Conservation (phyloP, 2,113 vertebrate genomes). For the Paracanthobrama guichenoti region DNA sequence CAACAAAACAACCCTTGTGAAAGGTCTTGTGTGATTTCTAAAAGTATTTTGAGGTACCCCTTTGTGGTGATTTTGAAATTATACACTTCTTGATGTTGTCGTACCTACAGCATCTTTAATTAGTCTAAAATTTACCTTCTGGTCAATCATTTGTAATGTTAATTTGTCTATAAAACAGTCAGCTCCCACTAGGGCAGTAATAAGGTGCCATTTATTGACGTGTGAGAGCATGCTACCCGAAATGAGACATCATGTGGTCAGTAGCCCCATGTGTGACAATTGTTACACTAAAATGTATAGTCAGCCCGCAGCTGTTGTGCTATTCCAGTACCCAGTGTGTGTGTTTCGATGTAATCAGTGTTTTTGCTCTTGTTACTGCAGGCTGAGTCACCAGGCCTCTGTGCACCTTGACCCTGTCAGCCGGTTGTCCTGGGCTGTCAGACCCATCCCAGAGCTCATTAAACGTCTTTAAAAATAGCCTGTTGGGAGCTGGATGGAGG, state of each 20-base stretch:
- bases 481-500: constrained; percentile 13
- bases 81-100: background rate
- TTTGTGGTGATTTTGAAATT: background rate
- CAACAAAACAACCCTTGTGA: background rate
- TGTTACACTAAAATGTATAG: background rate
- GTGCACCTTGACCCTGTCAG: constrained; percentile 62
- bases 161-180: background rate
- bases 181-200: background rate
- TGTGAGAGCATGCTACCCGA: background rate
- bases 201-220: background rate
- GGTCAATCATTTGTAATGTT: background rate
- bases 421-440: constrained; percentile 48
- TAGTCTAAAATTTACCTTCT: background rate
- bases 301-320: background rate
- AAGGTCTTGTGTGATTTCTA: background rate
- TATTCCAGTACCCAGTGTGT: background rate
- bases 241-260: constrained; percentile 8
- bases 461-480: constrained; percentile 62
- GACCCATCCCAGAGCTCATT: constrained; percentile 51
- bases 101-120: background rate
- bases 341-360: constrained; percentile 19
- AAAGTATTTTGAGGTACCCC: background rate
- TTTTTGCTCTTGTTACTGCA: constrained; percentile 55
- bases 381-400: constrained; percentile 52
- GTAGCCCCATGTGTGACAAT: background rate